Evolutionary conservation across 2,888 invertebrate genomes (phyloP).

Genomic region (Chironomus tentans): DNA sequence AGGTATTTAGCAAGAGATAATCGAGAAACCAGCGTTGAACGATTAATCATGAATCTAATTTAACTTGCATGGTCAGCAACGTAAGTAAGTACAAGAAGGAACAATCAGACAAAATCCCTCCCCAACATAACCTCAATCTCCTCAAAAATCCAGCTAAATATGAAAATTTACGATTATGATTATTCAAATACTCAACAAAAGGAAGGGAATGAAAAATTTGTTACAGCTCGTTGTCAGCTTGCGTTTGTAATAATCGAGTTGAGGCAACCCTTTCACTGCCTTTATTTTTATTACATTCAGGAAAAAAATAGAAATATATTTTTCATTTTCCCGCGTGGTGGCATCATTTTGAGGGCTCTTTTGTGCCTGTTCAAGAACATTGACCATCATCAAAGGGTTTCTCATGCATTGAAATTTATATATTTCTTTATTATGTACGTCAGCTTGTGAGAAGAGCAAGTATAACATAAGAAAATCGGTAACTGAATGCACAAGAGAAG

Average conservation of each 20-base stretch:
- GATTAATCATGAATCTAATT: too few species aligned
- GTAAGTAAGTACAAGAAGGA: too few species aligned
- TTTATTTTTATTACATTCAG: neutral
- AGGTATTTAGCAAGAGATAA: too few species aligned
- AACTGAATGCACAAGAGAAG: neutral
- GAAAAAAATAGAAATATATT: neutral
- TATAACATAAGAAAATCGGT: neutral
- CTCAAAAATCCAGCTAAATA: neutral
- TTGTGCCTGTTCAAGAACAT: neutral
- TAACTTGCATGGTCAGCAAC: neutral
- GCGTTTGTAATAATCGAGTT: neutral
- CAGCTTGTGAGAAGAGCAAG: slow-evolving; percentile 15
- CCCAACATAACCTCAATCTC: neutral
- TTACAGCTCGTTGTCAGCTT: slow-evolving; percentile 26
- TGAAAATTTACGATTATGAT: slow-evolving; percentile 23
- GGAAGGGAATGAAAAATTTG: slow-evolving; percentile 11
- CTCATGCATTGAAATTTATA: neutral
- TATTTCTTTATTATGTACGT: neutral
- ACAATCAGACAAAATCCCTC: too few species aligned
- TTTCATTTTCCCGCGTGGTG: neutral
- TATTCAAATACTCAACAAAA: slow-evolving; percentile 12
- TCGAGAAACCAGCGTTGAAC: too few species aligned
- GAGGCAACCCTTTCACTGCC: slow-evolving; percentile 12
- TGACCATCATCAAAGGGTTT: slow-evolving; percentile 5
- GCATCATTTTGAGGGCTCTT: neutral